A percentile compares a stretch with the other conserved stretches of the same genome.
Conservation (phyloP, 2,888 invertebrate genomes). For the Drosophila barbarae region DNA sequence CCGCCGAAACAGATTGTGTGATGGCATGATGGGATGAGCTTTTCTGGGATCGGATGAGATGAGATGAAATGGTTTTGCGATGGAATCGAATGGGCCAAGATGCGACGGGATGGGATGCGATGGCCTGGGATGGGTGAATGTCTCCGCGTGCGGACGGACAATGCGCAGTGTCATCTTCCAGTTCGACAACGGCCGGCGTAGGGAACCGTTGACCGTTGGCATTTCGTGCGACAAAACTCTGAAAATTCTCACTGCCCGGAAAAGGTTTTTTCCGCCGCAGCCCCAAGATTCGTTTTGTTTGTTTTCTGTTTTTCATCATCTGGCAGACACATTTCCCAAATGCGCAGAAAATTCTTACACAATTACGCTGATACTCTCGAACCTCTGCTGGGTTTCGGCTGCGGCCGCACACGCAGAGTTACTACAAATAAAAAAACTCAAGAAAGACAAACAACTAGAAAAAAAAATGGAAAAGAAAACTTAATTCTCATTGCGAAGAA, state of each 20-base stretch:
- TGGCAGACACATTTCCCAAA: conserved; percentile 51
- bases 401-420: conserved; percentile 48
- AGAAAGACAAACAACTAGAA: conserved; percentile 7
- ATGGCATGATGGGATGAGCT: conserved; percentile 20
- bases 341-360: conserved; percentile 54
- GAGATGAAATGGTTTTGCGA: conserved; percentile 31
- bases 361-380: conserved; percentile 51
- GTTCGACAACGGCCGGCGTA: conserved; percentile 65
- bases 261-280: conserved; percentile 42
- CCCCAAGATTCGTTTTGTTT: conserved; percentile 30
- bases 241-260: conserved; percentile 50
- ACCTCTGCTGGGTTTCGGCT: conserved; percentile 50
- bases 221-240: conserved; percentile 67
- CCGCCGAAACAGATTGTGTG: conserved; percentile 23
- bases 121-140: conserved; percentile 62
- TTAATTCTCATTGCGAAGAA: conserved; percentile 50
- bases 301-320: conserved; percentile 43
- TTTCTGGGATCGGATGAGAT: conserved; percentile 20
- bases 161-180: conserved; percentile 63
- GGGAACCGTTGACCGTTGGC: conserved; percentile 61
- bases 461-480: conserved; percentile 23
- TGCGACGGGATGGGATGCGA: conserved; percentile 25
- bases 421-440: conserved; percentile 42
- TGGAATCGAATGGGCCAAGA: conserved; percentile 47
- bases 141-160: conserved; percentile 48